Base-by-base conservation (phyloP, 2,888 invertebrate genomes). In the Dasysyrphus tricinctus region DNA sequence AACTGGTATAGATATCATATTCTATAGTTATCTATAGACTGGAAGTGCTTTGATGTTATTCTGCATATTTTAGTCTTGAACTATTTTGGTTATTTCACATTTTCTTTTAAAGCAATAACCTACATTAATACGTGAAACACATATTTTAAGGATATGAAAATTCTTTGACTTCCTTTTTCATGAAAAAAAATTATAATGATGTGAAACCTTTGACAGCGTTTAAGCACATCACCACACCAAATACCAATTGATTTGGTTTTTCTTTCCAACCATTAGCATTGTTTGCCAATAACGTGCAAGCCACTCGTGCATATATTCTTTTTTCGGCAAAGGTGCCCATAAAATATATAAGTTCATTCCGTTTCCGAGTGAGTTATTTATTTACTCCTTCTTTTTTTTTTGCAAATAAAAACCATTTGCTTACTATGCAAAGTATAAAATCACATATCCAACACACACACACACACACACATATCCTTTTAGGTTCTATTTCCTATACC, bases 391-490 rank as follows among this genome's bases (percentile, higher is more conserved):
- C 78, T 73, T 32, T 75, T 81, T 65, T 80, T 73, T 3, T 75
- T 84, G 72, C 79, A 63, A 72, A 72, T 69, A 87, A 76, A 87
- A 54, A 63, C 59, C 49, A 24, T 59, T 74, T 56, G n/a, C 63
- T 75, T 59, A 42, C 74, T 39, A 83, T 75, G 75, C 75, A 80
- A 84, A 65, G 44, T 74, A 74, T 61, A 29, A 39, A 74, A 69
- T 42, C 14, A 5, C 14, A 42, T 42, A 11, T 11, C 2, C 4
- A 42, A 14, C 7, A 5, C 7, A n/a, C 4, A 42, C 8, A n/a
- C 0, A 7, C 6, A 8, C 49, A 39, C 59, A 44, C 51, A 76
- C n/a, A 39, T 16, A 81, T 12, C 37, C 11, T 29, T 7, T 29
- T n/a, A n/a, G 44, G 65, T 49, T 14, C 7, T 16, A 11, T 61